These are phyloP conservation scores for Drosophila cardini DNA, from an alignment of 1,140 invertebrate species.

Conservation along the genomic window DNA sequence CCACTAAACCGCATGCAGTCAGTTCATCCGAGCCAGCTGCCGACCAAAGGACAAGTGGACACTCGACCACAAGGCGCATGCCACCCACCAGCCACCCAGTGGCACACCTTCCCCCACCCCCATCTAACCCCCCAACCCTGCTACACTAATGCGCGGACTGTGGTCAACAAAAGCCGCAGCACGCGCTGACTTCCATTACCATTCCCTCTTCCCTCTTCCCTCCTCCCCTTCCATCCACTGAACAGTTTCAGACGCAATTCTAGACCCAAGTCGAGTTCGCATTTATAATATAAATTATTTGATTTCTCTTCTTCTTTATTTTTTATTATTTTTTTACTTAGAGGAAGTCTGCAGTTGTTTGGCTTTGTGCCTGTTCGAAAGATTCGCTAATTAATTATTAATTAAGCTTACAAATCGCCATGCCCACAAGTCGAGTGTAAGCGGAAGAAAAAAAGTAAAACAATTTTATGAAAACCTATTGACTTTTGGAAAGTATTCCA, in stretches of 20 bases:
- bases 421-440: constrained; percentile 28
- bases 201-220: too few relatives aligned
- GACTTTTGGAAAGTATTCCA: constrained; percentile 73
- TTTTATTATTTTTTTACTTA: constrained; percentile 2
- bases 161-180: constrained; percentile 73
- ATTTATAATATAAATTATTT: constrained; percentile 74
- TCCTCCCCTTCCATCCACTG: background rate
- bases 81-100: constrained; percentile 15
- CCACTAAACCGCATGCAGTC: constrained; percentile 17
- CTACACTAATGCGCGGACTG: constrained; percentile 72
- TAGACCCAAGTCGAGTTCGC: constrained; percentile 29
- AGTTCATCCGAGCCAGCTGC: constrained; percentile 18
- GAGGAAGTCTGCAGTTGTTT: constrained; percentile 52
- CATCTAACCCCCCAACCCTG: constrained; percentile 8
- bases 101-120: background rate
- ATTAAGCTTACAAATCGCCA: constrained; percentile 72
- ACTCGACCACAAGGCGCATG: constrained; percentile 42
- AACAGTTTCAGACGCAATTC: constrained; percentile 3
- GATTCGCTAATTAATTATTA: constrained; percentile 80
- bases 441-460: constrained; percentile 15
- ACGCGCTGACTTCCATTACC: constrained; percentile 61
- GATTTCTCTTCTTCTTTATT: constrained; percentile 28
- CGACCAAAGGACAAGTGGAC: constrained; percentile 50
- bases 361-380: constrained; percentile 62
- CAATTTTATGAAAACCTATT: constrained; percentile 53